Percentiles rank a stretch among this genome's conserved stretches.
Evolutionary conservation across 1,140 invertebrate genomes (phyloP).

Genomic region (Drosophila rufa): DNA sequence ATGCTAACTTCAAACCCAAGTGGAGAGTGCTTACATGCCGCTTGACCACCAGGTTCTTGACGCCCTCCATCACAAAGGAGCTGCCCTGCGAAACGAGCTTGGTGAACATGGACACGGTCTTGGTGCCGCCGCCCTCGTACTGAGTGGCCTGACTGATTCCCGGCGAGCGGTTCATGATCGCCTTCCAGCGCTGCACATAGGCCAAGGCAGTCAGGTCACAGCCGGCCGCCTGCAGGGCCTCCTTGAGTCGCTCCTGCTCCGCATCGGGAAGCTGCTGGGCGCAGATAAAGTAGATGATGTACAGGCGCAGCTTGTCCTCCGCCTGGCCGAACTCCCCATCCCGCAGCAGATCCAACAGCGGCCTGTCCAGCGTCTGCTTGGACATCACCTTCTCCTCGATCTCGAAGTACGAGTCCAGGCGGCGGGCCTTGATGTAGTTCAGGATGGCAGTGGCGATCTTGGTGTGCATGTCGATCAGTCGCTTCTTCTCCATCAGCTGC

Average conservation of each 20-base stretch:
- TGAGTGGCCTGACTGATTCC: constrained; percentile 87
- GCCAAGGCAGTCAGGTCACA: constrained; percentile 93
- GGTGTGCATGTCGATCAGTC: constrained; percentile 99
- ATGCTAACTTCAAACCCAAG: not conserved
- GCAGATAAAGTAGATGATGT: constrained; percentile 97
- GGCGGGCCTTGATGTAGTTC: constrained; percentile 93
- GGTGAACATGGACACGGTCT: constrained; percentile 99
- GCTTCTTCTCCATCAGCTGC: constrained; percentile 98
- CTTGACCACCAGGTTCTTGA: constrained; percentile 99
- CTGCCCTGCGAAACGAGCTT: constrained; percentile 98
- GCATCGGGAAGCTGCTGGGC: constrained; percentile 91
- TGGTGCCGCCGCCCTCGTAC: constrained; percentile 97
- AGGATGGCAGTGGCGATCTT: constrained; percentile 98
- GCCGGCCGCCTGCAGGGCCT: constrained; percentile 91
- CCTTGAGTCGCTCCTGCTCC: constrained; percentile 93
- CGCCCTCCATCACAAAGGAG: constrained; percentile 99
- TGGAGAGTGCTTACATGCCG: constrained; percentile 91
- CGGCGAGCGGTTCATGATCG: constrained; percentile 75
- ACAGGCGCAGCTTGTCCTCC: constrained; percentile 97
- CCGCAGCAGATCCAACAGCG: constrained; percentile 92
- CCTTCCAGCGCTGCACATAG: constrained; percentile 96
- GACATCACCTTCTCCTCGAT: constrained; percentile 99
- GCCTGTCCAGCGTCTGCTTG: constrained; percentile 90
- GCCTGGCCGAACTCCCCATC: constrained; percentile 94
- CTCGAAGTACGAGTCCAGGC: constrained; percentile 98